Percentiles rank a stretch among this genome's conserved stretches.
Conservation (phyloP, 2,113 vertebrate species). For the Calonectris borealis region DNA sequence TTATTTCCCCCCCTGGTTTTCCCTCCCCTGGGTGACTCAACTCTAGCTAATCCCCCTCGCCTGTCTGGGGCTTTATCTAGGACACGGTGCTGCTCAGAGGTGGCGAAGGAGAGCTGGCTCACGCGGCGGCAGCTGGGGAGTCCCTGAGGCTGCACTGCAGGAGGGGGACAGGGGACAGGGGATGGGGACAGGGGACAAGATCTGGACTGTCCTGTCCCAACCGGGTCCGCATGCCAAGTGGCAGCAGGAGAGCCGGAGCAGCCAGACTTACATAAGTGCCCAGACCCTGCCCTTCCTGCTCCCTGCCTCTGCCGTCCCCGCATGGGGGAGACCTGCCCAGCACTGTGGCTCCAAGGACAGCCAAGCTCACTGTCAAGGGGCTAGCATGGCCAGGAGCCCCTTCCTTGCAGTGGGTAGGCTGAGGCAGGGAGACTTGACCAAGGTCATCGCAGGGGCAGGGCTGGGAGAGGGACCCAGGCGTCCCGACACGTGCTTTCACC, state of each 20-base stretch:
- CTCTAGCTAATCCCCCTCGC: slow-evolving; percentile 42
- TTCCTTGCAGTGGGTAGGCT: not conserved
- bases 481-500: not conserved
- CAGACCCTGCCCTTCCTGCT: not conserved
- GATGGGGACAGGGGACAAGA: not conserved
- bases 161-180: not conserved
- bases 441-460: slow-evolving; percentile 30
- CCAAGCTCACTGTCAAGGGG: not conserved
- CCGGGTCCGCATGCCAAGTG: accelerated
- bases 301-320: not conserved
- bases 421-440: not conserved
- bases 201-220: not conserved
- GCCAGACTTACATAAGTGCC: slow-evolving; percentile 23
- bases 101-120: slow-evolving; percentile 12
- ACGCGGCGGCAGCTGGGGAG: not conserved
- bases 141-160: slow-evolving; percentile 41
- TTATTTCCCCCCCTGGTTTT: not conserved
- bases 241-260: not conserved
- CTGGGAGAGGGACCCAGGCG: not conserved
- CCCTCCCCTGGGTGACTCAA: slow-evolving; percentile 56
- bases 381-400: not conserved
- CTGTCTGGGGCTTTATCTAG: not conserved
- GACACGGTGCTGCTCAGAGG: slow-evolving; percentile 7
- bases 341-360: not conserved
- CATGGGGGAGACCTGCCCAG: not conserved